These are phyloP conservation scores for Trachelus stipa DNA, from an alignment of 2,888 invertebrate genomes.

Conservation along the genomic window DNA sequence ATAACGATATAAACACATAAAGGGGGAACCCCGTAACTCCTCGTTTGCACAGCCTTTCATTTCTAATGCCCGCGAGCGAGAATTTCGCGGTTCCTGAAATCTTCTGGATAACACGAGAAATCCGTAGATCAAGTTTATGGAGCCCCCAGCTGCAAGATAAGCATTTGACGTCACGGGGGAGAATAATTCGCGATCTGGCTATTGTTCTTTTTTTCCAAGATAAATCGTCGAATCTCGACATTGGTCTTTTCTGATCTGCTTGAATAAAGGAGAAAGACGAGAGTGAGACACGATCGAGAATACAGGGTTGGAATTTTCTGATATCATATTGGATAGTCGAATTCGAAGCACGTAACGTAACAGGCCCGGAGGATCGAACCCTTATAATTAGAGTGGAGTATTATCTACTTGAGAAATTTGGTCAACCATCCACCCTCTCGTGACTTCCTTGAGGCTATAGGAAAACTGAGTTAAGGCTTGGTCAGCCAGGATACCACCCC, in stretches of 20 bases:
- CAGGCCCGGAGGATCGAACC: constrained; percentile 42
- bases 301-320: too few relatives aligned
- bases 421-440: constrained; percentile 43
- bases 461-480: constrained; percentile 57
- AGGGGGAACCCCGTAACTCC: constrained; percentile 41
- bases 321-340: constrained; percentile 1
- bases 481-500: constrained; percentile 39
- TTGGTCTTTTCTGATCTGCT: too few relatives aligned
- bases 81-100: constrained; percentile 22
- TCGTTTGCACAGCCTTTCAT: constrained; percentile 47
- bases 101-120: constrained; percentile 25
- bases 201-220: too few relatives aligned
- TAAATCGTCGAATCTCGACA: too few relatives aligned
- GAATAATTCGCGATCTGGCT: not conserved
- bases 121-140: constrained; percentile 57
- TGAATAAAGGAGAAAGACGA: too few relatives aligned
- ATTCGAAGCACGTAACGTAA: constrained; percentile 23
- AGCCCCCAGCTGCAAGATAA: constrained; percentile 10
- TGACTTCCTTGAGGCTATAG: constrained; percentile 28
- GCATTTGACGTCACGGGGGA: not conserved
- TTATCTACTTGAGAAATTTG: constrained; percentile 57
- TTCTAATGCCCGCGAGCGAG: constrained; percentile 34
- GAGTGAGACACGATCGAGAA: too few relatives aligned
- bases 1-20: constrained; percentile 23
- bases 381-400: constrained; percentile 45